Base-by-base conservation (phyloP, 2,797 vertebrate genomes). In the Macrochelys suwanniensis region DNA sequence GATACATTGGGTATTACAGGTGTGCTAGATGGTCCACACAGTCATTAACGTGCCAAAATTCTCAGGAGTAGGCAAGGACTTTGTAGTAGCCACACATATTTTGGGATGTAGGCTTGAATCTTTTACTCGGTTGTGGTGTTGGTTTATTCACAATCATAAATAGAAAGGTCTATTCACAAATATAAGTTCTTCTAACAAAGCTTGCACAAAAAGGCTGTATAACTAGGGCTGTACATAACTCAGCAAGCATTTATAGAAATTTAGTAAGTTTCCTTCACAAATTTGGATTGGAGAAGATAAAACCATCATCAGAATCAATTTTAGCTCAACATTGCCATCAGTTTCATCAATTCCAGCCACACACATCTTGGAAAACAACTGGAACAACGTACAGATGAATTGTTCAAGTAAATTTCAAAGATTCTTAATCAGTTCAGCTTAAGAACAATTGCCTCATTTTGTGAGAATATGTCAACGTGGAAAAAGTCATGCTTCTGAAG, bases 1-100 rank as follows among this genome's bases (percentile, higher is more conserved):
- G 37, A 74, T 37, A 56, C 26, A 47, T 4, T 7, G 28, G 8
- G 0, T n/a, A 12, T 2, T 42, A 1, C 10, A 31, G 42, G 0
- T 26, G 12, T 3, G 42, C 2, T 10, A 33, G 71, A 74, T 23
- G 12, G 37, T 45, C 16, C 37, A 7, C 1, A 9, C 1, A 2
- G 5, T 80, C 19, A 57, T 7, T 78, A 7, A 23, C 0, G 1
- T 26, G 23, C 23, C 71, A 76, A 47, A 23, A 42, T 54, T 28
- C 23, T 10, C 4, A 13, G 42, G 3, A 82, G 49, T 56, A 87
- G 19, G 16, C 26, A 77, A 82, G 26, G 78, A 25, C 42, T 47
- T 76, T 47, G 71, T 45, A 76, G 42, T 47, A 28, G 42, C 23
- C 45, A 47, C 45, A 45, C 21, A 76, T 2, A 54, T 80, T 93